These are phyloP conservation scores for Holcopasites calliopsidis DNA, from an alignment of 1,140 invertebrate species.

Conservation along the genomic window DNA sequence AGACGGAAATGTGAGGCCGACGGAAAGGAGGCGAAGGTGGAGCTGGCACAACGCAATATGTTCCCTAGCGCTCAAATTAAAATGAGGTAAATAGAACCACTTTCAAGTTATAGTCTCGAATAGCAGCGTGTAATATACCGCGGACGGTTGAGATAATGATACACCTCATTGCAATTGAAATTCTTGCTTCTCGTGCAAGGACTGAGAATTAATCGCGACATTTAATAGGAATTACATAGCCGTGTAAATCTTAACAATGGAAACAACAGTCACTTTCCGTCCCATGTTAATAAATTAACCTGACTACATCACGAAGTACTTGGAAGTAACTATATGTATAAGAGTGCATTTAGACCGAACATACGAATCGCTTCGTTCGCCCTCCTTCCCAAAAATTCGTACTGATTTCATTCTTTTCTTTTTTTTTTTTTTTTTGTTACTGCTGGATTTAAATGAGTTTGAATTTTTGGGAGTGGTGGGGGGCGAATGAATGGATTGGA, in stretches of 20 bases:
- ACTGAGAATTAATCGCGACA: not conserved
- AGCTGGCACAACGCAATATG: constrained; percentile 82
- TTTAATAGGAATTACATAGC: not conserved
- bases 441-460: no score
- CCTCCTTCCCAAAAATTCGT: no score
- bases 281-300: not conserved
- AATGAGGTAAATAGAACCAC: constrained; percentile 81
- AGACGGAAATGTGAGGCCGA: constrained; percentile 82
- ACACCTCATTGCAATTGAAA: constrained; percentile 19
- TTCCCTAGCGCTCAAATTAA: constrained; percentile 84
- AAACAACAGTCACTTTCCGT: not conserved
- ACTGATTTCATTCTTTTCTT: no score
- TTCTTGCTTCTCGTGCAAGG: not conserved
- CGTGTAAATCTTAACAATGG: constrained; percentile 3
- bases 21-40: constrained; percentile 82
- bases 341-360: no score
- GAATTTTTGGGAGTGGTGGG: no score
- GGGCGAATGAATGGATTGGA: no score
- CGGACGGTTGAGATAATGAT: constrained; percentile 1
- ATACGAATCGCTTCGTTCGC: no score
- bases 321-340: not conserved
- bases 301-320: not conserved
- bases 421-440: no score
- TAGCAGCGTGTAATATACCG: not conserved
- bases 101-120: not conserved